phyloP scores from a whole-genome alignment of 2,113 vertebrate species.

The Tachycineta bicolor region DNA sequence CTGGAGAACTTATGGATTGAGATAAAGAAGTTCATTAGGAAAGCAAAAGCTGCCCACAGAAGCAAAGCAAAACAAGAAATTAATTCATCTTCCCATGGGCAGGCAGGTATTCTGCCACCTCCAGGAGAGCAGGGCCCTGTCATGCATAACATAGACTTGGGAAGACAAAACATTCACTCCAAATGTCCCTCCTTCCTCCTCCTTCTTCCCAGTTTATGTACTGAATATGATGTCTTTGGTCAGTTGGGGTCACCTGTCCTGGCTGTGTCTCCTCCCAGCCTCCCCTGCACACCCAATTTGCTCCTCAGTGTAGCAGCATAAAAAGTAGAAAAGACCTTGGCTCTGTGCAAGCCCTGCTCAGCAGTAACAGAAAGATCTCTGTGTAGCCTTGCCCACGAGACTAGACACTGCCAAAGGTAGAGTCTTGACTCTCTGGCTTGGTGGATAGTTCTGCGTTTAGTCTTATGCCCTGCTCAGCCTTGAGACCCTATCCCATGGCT shows the following conservation, averaged over 20 bases:
- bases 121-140: accelerated
- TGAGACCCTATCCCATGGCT: too few species aligned
- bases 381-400: too few species aligned
- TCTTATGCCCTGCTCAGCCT: too few species aligned
- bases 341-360: not conserved
- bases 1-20: not conserved
- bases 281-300: not conserved
- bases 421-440: too few species aligned
- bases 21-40: not conserved
- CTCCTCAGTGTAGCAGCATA: not conserved
- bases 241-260: not conserved
- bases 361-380: not conserved
- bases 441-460: too few species aligned
- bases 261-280: not conserved
- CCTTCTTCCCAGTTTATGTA: not conserved
- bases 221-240: not conserved
- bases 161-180: not conserved
- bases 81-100: not conserved
- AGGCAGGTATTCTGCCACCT: not conserved
- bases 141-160: too few species aligned
- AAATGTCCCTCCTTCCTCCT: not conserved
- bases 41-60: not conserved
- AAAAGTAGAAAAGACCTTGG: not conserved
- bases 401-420: too few species aligned
- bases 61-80: not conserved